Base-by-base conservation (phyloP, 2,888 invertebrate genomes). In the Drosophila kuntzei region DNA sequence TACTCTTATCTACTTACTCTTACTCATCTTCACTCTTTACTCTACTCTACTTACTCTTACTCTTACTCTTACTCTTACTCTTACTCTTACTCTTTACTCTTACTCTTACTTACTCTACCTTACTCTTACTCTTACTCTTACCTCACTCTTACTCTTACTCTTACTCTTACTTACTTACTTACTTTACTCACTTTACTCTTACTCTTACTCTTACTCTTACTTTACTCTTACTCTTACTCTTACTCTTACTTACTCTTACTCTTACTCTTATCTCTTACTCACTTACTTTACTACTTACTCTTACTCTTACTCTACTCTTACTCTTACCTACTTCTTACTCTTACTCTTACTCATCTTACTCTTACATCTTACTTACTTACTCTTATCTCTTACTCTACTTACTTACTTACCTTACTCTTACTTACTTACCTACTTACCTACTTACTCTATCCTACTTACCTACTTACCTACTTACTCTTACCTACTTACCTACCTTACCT, bases 21-120 rank as follows among this genome's bases (percentile, higher is more conserved):
- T 8, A 8, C 39, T 39, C 14, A 36, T 20, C 14, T 39, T 11
- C 2, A 20, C 39, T 39, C 39, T 7, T 14, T 39, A n/a, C 11
- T 20, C 20, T 39, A 39, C 39, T 39, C 16, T 18, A n/a, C n/a
- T n/a, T 39, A 22, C 18, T 39, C 39, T 39, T 39, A 18, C 41
- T 41, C 41, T 39, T 39, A 39, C 39, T 39, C 39, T 39, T 39
- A 39, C 39, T 39, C 16, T 39, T 39, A 39, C 39, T 39, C 39
- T n/a, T 39, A 18, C 9, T 39, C 16, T 39, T 18, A 39, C 34
- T n/a, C n/a, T n/a, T n/a, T n/a, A n/a, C n/a, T n/a, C 34, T 34
- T 34, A 34, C 34, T 34, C 32, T 32, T 32, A 32, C 32, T 12
- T 32, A 32, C 32, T 32, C 32, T 34, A 14, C n/a, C 34, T 34